Conservation (phyloP, 2,797 vertebrate species). For the Gambelia wislizenii region DNA sequence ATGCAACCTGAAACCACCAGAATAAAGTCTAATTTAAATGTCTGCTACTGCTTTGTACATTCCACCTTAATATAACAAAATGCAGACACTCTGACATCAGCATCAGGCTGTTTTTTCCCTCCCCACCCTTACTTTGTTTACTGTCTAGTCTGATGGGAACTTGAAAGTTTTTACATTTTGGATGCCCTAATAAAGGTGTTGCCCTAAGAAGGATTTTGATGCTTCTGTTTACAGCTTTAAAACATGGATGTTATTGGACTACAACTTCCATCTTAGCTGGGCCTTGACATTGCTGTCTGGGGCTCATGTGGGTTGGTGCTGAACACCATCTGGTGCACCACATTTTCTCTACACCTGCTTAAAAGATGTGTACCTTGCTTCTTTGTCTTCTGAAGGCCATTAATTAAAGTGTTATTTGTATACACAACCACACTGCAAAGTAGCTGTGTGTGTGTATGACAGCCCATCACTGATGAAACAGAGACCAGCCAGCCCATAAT, state of each 20-base stretch:
- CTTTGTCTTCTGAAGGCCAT: not conserved
- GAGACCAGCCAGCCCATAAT: not conserved
- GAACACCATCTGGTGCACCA: not conserved
- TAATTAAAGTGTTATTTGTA: not conserved
- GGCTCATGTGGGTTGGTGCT: not conserved
- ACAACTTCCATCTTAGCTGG: not conserved
- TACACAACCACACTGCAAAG: not conserved
- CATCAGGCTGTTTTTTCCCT: not conserved
- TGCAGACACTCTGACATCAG: not conserved
- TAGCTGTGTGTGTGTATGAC: no score
- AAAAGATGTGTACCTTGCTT: not conserved
- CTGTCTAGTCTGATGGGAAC: not conserved
- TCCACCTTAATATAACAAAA: not conserved
- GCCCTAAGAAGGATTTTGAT: not conserved
- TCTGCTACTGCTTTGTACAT: not conserved
- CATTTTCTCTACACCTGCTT: not conserved
- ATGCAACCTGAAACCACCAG: not conserved
- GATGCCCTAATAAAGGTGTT: not conserved
- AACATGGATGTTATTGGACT: not conserved
- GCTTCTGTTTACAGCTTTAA: not conserved
- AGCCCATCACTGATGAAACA: not conserved
- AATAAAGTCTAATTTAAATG: not conserved
- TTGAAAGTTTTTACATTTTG: not conserved
- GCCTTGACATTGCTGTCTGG: not conserved
- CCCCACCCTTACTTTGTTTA: not conserved